A percentile compares a stretch with the other conserved stretches of the same genome.
phyloP scores from a whole-genome alignment of 2,113 vertebrate genomes.

The Centropus unirufus region DNA sequence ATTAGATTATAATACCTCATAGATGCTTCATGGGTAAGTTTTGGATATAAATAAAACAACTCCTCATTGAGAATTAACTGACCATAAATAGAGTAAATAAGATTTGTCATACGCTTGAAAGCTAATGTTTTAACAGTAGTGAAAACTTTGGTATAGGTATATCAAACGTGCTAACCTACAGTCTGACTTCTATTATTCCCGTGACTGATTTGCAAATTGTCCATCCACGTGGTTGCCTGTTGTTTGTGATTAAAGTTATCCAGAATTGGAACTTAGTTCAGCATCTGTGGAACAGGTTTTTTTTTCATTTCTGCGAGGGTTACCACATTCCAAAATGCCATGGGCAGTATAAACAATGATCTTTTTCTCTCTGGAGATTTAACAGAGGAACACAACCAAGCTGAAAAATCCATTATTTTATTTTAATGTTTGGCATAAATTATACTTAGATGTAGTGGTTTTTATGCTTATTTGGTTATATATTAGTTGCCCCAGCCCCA shows the following conservation, averaged over 20 bases:
- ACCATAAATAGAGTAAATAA: conserved; percentile 12
- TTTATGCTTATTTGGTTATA: neutral
- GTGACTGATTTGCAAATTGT: neutral
- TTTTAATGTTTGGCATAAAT: neutral
- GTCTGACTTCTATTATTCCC: neutral
- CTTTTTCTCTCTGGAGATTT: neutral
- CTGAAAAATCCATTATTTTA: neutral
- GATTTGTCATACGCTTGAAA: neutral
- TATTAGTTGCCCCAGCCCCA: neutral
- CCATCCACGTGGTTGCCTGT: neutral
- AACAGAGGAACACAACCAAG: neutral
- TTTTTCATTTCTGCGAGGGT: neutral
- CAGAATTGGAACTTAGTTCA: neutral
- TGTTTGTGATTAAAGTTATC: neutral
- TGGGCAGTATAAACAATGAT: neutral
- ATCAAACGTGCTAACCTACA: neutral
- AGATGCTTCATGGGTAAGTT: neutral
- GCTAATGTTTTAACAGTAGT: neutral
- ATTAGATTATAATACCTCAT: neutral
- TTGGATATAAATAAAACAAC: neutral
- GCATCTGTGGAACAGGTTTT: neutral
- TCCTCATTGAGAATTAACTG: conserved; percentile 15
- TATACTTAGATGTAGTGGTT: neutral
- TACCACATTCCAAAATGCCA: neutral
- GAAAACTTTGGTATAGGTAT: neutral